These are phyloP conservation scores for Cairina moschata DNA, from an alignment of 2,113 vertebrate species.

Conservation along the genomic window DNA sequence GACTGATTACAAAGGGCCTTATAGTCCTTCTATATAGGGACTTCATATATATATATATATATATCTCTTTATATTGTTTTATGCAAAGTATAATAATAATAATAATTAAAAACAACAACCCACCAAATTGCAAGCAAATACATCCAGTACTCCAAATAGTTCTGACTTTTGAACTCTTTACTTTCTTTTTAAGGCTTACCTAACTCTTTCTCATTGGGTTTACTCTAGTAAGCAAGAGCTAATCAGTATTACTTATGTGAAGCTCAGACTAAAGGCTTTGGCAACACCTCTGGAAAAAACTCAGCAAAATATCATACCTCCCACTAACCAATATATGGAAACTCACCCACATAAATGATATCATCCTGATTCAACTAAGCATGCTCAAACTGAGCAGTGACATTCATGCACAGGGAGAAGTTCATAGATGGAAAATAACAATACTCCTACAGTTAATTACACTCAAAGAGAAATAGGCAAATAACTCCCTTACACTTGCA, in stretches of 20 bases:
- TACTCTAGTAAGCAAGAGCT: constrained; percentile 27
- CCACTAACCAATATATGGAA: constrained; percentile 64
- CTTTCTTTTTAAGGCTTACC: background rate
- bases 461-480: background rate
- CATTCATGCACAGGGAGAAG: constrained; percentile 2
- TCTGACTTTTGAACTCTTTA: background rate
- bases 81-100: background rate
- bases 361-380: constrained; percentile 40
- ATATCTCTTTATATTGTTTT: background rate
- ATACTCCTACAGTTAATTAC: constrained; percentile 34
- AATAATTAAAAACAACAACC: background rate
- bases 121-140: background rate
- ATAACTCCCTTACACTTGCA: constrained; percentile 13
- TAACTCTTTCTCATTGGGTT: background rate
- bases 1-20: background rate
- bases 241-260: constrained; percentile 12
- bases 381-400: constrained; percentile 43
- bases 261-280: constrained; percentile 54
- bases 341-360: constrained; percentile 57
- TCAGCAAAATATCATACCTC: constrained; percentile 70
- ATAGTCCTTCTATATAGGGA: background rate
- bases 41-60: background rate
- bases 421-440: constrained; percentile 36
- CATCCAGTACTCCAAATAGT: background rate
- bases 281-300: constrained; percentile 49